A percentile compares a stretch with the other conserved stretches of the same genome.
phyloP scores from a whole-genome alignment of 2,888 invertebrate species.

The Isoperla grammatica region DNA sequence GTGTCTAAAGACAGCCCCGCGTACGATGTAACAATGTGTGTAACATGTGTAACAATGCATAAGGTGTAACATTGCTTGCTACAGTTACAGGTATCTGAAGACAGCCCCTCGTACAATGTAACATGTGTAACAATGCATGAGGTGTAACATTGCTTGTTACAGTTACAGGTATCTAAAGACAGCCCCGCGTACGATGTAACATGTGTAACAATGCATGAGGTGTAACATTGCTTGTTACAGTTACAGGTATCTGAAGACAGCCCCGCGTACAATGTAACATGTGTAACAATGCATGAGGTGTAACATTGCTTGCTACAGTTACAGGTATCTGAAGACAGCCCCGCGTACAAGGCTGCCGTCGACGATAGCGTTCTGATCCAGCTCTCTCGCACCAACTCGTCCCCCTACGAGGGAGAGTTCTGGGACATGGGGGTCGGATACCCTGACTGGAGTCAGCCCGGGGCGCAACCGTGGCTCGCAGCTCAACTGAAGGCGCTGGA shows the following conservation, averaged over 20 bases:
- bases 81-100: too few species aligned
- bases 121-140: too few species aligned
- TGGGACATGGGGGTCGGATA: conserved; percentile 38
- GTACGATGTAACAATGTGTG: too few species aligned
- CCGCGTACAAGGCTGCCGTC: not conserved
- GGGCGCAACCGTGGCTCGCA: conserved; percentile 34
- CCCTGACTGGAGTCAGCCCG: conserved; percentile 39
- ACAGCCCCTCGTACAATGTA: too few species aligned
- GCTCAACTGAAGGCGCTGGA: conserved; percentile 4
- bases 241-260: not conserved
- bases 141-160: too few species aligned
- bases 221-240: too few species aligned
- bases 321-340: not conserved
- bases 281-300: too few species aligned
- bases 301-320: not conserved
- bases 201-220: too few species aligned
- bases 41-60: too few species aligned
- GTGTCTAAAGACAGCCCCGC: too few species aligned
- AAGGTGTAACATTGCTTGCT: too few species aligned
- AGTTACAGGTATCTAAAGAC: not conserved
- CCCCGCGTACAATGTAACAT: not conserved
- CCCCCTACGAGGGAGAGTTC: conserved; percentile 35
- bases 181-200: not conserved
- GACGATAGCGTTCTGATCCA: not conserved
- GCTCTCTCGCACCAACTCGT: not conserved